Conservation (phyloP, 2,888 invertebrate species). For the Oasisia sp. region DNA sequence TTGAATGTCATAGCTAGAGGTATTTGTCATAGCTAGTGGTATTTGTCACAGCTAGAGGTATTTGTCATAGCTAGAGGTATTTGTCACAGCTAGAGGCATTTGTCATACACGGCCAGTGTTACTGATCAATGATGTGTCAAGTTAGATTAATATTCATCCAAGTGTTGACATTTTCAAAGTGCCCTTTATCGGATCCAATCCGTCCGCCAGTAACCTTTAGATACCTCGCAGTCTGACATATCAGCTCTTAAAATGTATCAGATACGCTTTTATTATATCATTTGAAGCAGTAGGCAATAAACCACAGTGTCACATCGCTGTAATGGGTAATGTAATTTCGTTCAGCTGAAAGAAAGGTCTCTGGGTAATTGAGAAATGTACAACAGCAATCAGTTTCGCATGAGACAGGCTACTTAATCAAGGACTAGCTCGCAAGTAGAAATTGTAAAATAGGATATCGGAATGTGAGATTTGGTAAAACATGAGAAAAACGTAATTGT, state of each 20-base stretch:
- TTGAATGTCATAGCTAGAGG: too few species aligned
- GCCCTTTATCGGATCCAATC: background rate
- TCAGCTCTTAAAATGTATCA: background rate
- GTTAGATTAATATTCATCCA: conserved; percentile 10
- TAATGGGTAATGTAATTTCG: background rate
- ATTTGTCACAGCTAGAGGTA: too few species aligned
- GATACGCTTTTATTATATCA: background rate
- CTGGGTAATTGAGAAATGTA: background rate
- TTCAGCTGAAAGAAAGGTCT: background rate
- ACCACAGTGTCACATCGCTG: background rate
- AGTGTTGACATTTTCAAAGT: conserved; percentile 17
- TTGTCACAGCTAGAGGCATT: too few species aligned
- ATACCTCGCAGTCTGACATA: background rate
- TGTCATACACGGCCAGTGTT: background rate
- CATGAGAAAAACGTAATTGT: background rate
- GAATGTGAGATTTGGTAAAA: background rate
- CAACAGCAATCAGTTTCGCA: background rate
- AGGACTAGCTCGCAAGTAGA: background rate
- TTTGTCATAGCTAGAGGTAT: too few species aligned
- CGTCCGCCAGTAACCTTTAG: background rate
- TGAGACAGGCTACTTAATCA: background rate
- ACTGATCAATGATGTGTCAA: background rate
- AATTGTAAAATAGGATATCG: background rate
- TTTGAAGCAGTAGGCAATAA: conserved; percentile 1
- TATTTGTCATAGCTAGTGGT: background rate